phyloP scores from a whole-genome alignment of 2,888 invertebrate species.

The Chloroclysta siterata region DNA sequence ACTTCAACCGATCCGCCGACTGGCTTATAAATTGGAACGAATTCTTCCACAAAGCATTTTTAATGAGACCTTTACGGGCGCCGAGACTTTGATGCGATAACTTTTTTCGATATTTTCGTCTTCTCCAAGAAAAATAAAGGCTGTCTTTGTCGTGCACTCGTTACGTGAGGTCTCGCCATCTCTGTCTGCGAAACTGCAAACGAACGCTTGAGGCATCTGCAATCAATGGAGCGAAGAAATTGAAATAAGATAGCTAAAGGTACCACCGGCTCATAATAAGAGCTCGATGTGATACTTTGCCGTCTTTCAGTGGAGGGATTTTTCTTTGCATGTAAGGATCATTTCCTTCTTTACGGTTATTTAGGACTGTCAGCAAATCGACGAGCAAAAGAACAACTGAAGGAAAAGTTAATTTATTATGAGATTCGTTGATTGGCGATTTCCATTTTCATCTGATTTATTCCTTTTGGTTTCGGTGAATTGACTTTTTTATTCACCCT shows the following conservation, averaged over 20 bases:
- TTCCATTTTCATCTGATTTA: constrained; percentile 12
- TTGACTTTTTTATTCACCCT: background rate
- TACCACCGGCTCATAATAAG: constrained; percentile 71
- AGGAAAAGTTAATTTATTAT: constrained; percentile 25
- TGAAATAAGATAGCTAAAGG: constrained; percentile 81
- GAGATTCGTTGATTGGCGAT: constrained; percentile 22
- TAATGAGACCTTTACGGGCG: constrained; percentile 80
- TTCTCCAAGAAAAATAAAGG: constrained; percentile 68
- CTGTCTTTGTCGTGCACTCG: constrained; percentile 57
- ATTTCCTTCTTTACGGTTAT: constrained; percentile 47
- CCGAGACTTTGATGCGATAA: constrained; percentile 80
- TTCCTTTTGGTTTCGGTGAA: background rate
- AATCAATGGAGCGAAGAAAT: constrained; percentile 84
- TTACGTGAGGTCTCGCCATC: constrained; percentile 50
- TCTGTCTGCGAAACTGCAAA: constrained; percentile 67
- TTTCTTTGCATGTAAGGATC: constrained; percentile 62
- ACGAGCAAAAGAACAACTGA: constrained; percentile 30
- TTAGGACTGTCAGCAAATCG: constrained; percentile 39
- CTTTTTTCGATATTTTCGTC: constrained; percentile 82
- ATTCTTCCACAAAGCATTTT: constrained; percentile 80
- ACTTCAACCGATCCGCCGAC: constrained; percentile 71
- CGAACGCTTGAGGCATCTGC: constrained; percentile 78
- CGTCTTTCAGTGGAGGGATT: constrained; percentile 52
- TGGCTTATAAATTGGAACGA: constrained; percentile 78
- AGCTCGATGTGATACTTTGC: constrained; percentile 50